Conservation (phyloP, 2,113 vertebrate species). For the Callipepla squamata region DNA sequence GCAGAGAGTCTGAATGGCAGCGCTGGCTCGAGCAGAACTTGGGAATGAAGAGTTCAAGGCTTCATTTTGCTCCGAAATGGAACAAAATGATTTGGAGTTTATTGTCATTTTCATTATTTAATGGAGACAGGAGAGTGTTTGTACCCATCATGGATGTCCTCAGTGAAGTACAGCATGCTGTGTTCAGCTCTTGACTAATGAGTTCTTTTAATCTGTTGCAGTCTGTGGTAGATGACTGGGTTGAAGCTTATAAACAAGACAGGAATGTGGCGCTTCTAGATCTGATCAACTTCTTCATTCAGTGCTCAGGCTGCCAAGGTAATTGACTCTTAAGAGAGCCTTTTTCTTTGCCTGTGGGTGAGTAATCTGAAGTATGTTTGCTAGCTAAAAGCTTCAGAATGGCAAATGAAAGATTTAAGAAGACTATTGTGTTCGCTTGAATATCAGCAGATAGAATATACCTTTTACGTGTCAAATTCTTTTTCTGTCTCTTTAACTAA, state of each 20-base stretch:
- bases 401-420: not conserved
- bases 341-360: not conserved
- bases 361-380: not conserved
- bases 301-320: slow-evolving; percentile 93
- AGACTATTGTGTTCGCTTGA: not conserved
- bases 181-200: slow-evolving; percentile 4
- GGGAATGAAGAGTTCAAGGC: not conserved
- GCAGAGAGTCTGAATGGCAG: not conserved
- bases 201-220: slow-evolving; percentile 57
- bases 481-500: not conserved
- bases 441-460: not conserved
- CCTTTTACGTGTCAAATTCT: not conserved
- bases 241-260: slow-evolving; percentile 85
- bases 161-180: not conserved
- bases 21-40: not conserved
- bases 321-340: slow-evolving; percentile 2
- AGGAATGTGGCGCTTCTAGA: slow-evolving; percentile 89
- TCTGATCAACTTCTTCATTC: slow-evolving; percentile 94
- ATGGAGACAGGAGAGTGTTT: not conserved
- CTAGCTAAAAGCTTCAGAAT: not conserved
- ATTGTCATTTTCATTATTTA: not conserved
- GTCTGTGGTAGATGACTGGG: slow-evolving; percentile 92
- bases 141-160: not conserved
- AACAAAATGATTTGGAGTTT: not conserved
- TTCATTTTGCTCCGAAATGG: not conserved